Evolutionary conservation across 2,113 vertebrate genomes (phyloP), one percentile per base, ranked within the genome.

Genomic region (Mesoclemmys tuberculata): DNA sequence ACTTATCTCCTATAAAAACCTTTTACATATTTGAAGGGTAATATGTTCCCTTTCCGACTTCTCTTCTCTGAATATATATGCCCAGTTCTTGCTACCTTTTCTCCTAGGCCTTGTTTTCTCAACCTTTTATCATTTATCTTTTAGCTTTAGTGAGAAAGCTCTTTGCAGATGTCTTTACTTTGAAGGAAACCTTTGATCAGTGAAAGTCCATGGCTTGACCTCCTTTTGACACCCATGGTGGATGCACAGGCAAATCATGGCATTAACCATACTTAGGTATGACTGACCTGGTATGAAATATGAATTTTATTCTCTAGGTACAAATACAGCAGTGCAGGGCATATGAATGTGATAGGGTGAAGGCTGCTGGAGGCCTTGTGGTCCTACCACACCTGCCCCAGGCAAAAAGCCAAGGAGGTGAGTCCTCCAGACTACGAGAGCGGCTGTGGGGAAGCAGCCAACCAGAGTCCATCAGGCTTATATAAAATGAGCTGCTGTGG

Each of bases 131-230:
- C 14, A 64, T 68, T 68, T 68, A 68, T n/a, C 64, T 68, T 68
- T 8, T 68, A n/a, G 3, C 10, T 2, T 3, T 2, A 80, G 80
- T 46, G 44, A 44, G 14, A 19, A 0, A 1, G 4, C 10, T 3
- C 44, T 16, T 0, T 54, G 55, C 52, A 88, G 44, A 46, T 51
- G 0, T 78, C 56, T 75, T 81, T 58, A n/a, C n/a, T 77, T 44
- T 77, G 81, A 90, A 92, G 75, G 68, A 93, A 93, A 88, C 7
- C 6, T 8, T 27, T 79, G 10, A 55, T 84, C 79, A 84, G 35
- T 88, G 58, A 78, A 92, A 46, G 11, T 5, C 8, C 2, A 9
- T 54, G 55, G 64, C 22, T 13, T 1, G 10, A 68, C 21, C 22
- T n/a, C 85, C 35, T 10, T 91, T 29, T 49, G 56, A 56, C 56